Conservation (phyloP, 2,113 vertebrate genomes). For the Ceyx cyanopectus region DNA sequence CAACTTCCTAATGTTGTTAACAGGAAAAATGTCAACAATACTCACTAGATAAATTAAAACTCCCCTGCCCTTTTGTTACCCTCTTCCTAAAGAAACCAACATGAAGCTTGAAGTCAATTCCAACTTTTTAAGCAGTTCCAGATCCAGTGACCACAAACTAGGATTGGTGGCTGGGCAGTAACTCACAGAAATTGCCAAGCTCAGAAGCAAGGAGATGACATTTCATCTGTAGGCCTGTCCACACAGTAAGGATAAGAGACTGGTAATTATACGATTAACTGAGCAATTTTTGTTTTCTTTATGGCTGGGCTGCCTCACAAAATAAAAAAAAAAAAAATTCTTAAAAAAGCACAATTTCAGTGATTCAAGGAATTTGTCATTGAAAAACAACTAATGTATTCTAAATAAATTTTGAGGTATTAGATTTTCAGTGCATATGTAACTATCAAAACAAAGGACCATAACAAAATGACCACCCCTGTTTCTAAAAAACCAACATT, state of each 20-base stretch:
- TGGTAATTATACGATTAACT: constrained; percentile 20
- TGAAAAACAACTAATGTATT: not conserved
- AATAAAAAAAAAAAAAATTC: not conserved
- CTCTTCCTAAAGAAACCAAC: constrained; percentile 11
- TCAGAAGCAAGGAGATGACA: constrained; percentile 27
- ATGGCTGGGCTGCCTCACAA: not conserved
- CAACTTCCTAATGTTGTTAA: constrained; percentile 53
- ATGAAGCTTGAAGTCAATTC: not conserved
- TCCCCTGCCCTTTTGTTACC: constrained; percentile 35
- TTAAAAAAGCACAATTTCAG: not conserved
- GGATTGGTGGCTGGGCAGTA: constrained; percentile 22
- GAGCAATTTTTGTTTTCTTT: constrained; percentile 12
- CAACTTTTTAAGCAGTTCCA: constrained; percentile 44
- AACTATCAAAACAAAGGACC: not conserved
- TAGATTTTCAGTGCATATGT: not conserved
- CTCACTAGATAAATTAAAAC: constrained; percentile 54
- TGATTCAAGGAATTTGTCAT: not conserved
- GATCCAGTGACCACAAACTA: constrained; percentile 47
- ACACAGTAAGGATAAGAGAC: not conserved
- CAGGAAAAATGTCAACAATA: constrained; percentile 52
- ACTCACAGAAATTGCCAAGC: not conserved
- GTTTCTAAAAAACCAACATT: not conserved
- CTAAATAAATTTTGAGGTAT: not conserved
- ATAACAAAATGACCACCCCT: not conserved
- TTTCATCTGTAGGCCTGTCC: constrained; percentile 20